A percentile compares a stretch with the other conserved stretches of the same genome.
Evolutionary conservation across 2,797 vertebrate genomes (phyloP).

Genomic region (Pseudopleuronectes americanus): DNA sequence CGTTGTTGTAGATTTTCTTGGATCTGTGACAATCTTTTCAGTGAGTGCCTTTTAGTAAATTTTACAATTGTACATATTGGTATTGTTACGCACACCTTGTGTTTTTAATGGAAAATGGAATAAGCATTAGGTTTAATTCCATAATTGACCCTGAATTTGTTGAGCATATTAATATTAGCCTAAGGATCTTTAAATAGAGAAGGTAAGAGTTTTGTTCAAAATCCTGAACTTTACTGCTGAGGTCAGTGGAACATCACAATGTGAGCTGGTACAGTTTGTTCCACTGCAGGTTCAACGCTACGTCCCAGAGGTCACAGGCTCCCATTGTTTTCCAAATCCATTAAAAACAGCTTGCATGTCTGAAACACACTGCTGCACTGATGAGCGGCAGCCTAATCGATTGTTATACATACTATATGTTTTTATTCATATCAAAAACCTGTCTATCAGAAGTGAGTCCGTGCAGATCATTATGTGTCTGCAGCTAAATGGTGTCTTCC

Average conservation of each 20-base stretch:
- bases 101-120: constrained; percentile 21
- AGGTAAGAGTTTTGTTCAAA: not conserved
- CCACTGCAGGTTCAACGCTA: constrained; percentile 8
- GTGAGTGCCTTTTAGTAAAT: constrained; percentile 2
- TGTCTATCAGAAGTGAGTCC: constrained; percentile 2
- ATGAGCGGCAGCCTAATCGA: constrained; percentile 20
- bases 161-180: too few species aligned
- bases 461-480: constrained; percentile 5
- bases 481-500: not conserved
- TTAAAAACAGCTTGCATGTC: constrained; percentile 13
- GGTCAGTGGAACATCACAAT: not conserved
- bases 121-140: too few species aligned
- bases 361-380: constrained; percentile 13
- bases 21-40: too few species aligned
- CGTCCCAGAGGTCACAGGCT: constrained; percentile 22
- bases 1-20: not conserved
- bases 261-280: not conserved
- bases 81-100: constrained; percentile 4
- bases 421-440: not conserved
- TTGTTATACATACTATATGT: constrained; percentile 18
- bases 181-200: too few species aligned
- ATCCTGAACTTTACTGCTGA: not conserved
- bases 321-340: constrained; percentile 10
- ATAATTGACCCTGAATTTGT: too few species aligned
- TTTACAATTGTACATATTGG: not conserved